phyloP scores from a whole-genome alignment of 2,888 invertebrate species.

The Drosophila demipolita region DNA sequence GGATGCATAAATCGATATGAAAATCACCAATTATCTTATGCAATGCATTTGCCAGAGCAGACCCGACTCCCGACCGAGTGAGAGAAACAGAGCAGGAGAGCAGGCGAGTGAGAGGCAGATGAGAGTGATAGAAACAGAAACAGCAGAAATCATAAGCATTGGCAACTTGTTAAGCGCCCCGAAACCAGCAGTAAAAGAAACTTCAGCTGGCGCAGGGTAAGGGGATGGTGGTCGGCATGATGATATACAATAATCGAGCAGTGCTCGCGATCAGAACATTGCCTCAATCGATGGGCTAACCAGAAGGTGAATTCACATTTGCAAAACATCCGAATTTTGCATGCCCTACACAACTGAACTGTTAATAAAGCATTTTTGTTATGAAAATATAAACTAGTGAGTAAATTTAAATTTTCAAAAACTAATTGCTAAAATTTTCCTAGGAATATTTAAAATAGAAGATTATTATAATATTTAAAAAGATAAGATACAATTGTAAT shows the following conservation, averaged over 20 bases:
- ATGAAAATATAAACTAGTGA: background rate
- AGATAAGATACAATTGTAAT: background rate
- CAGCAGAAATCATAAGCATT: conserved; percentile 65
- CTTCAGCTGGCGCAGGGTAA: background rate
- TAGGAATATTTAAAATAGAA: background rate
- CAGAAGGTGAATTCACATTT: conserved; percentile 14
- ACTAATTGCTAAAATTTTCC: background rate
- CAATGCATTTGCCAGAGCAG: conserved; percentile 51
- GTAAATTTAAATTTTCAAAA: background rate
- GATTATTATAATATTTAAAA: background rate
- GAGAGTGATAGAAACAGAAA: conserved; percentile 15
- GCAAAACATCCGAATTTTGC: conserved; percentile 11
- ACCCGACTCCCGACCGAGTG: conserved; percentile 8
- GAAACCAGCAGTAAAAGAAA: conserved; percentile 17
- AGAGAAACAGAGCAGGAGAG: conserved; percentile 5
- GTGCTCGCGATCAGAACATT: conserved; percentile 68
- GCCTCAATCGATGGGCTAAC: conserved; percentile 61
- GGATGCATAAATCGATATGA: conserved; percentile 84
- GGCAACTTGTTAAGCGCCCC: conserved; percentile 73
- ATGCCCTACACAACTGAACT: conserved; percentile 24
- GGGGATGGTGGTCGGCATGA: conserved; percentile 46
- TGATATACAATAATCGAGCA: conserved; percentile 78
- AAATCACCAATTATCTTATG: conserved; percentile 82
- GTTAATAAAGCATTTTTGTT: background rate
- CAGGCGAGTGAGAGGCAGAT: background rate